Base-by-base conservation (phyloP, 2,113 vertebrate species). In the Panthera uncia region DNA sequence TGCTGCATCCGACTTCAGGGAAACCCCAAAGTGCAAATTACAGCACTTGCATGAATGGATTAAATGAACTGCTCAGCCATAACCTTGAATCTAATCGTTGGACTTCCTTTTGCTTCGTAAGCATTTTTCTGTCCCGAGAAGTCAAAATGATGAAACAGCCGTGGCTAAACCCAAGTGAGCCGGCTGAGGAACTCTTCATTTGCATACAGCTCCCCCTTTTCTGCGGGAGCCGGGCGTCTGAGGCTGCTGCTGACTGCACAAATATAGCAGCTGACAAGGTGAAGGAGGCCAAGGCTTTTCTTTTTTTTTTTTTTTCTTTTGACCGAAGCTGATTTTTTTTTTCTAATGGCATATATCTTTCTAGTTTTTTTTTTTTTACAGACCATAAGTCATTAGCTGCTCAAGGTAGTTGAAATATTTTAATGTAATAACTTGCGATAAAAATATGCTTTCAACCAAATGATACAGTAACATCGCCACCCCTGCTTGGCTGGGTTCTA, bases 381-480 rank as follows among this genome's bases (percentile, higher is more conserved):
- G 8, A 4, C 8, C 79, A 97, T 94, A 96, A 91, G 81, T 7
- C n/a, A 65, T 84, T 96, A 83, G 16, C 65, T 88, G 5, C 63
- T 38, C 65, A 69, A 94, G 92, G 91, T 68, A 73, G 29, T 86
- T 89, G 48, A 76, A 95, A 83, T 31, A 68, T 86, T 80, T 65
- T 66, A 82, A 48, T 81, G 41, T 5, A 80, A 78, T 86, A 93
- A 52, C 16, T 93, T 97, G 41, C 27, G 65, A 81, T 85, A 91
- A 92, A 96, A 94, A 89, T 78, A 36, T 89, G 82, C 12, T 69
- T 25, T 96, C 25, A 89, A 61, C 45, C 73, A 86, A 92, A 84
- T 33, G 8, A 18, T 36, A 57, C 36, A 82, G 57, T 76, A 96
- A 74, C 65, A 73, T 65, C 11, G 12, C 38, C 15, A 33, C 9